Evolutionary conservation across 1,140 invertebrate species (phyloP).

Genomic region (Drosophila parvula): DNA sequence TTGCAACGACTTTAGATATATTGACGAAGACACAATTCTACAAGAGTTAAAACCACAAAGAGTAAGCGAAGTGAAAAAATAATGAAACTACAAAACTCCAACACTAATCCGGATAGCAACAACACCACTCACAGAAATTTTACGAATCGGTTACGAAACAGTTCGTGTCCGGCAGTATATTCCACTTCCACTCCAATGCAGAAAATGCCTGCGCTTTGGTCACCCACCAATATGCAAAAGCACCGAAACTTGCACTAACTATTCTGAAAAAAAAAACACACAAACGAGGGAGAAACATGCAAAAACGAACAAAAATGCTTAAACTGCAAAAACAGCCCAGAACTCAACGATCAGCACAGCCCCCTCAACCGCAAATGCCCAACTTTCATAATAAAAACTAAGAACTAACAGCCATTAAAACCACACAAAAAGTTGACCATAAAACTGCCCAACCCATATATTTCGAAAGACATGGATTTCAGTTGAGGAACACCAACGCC

Average conservation of each 20-base stretch:
- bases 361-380: constrained; percentile 7
- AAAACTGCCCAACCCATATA: constrained; percentile 10
- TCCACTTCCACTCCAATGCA: no score
- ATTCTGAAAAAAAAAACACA: constrained; percentile 1
- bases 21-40: constrained; percentile 10
- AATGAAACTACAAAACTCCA: constrained; percentile 10
- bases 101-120: background rate
- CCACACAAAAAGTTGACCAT: constrained; percentile 20
- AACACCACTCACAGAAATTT: constrained; percentile 1
- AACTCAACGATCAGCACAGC: constrained; percentile 6
- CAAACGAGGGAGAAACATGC: background rate
- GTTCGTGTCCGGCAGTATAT: no score
- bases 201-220: background rate
- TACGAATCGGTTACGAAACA: background rate
- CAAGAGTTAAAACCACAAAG: constrained; percentile 20
- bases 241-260: constrained; percentile 1
- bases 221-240: constrained; percentile 10
- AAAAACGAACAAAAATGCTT: constrained; percentile 5
- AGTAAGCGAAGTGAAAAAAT: constrained; percentile 11
- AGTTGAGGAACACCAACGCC: constrained; percentile 1
- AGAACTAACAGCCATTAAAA: constrained; percentile 14
- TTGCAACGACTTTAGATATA: constrained; percentile 6
- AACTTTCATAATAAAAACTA: constrained; percentile 15
- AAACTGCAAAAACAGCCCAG: constrained; percentile 9
- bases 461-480: constrained; percentile 3